These are phyloP conservation scores for Synergus japonicus DNA, from an alignment of 2,888 invertebrate genomes.

Conservation along the genomic window DNA sequence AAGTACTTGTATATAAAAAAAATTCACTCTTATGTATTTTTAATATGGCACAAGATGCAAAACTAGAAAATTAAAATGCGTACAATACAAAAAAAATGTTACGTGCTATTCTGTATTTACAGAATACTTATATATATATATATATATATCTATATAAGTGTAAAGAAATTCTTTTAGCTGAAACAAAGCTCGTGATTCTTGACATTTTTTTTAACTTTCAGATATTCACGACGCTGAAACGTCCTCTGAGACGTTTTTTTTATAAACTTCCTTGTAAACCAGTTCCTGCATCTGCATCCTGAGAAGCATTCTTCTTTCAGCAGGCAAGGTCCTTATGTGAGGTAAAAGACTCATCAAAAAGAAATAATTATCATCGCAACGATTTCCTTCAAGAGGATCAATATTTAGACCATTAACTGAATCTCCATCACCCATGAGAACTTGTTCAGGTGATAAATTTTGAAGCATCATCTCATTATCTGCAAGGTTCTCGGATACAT, in stretches of 20 bases:
- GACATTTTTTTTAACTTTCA: background rate
- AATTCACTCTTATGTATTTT: background rate
- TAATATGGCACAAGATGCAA: background rate
- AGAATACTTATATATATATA: too few relatives aligned
- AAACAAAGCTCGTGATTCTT: background rate
- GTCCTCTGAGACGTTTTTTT: slow-evolving; percentile 59
- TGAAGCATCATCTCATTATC: slow-evolving; percentile 72
- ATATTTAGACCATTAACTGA: slow-evolving; percentile 62
- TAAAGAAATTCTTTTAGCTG: background rate
- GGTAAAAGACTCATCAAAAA: slow-evolving; percentile 76
- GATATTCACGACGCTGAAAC: slow-evolving; percentile 49
- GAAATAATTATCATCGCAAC: slow-evolving; percentile 75
- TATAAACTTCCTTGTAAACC: slow-evolving; percentile 73
- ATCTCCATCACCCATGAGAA: slow-evolving; percentile 66
- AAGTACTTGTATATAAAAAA: background rate
- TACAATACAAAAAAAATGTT: background rate
- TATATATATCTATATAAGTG: too few relatives aligned
- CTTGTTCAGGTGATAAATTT: slow-evolving; percentile 70
- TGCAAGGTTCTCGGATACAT: slow-evolving; percentile 61
- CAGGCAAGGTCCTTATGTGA: slow-evolving; percentile 71
- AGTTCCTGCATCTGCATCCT: slow-evolving; percentile 76
- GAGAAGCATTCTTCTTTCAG: slow-evolving; percentile 73
- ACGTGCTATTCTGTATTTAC: background rate
- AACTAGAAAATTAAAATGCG: background rate
- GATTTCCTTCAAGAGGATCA: slow-evolving; percentile 67